Evolutionary conservation across 2,888 invertebrate species (phyloP).

Genomic region (Athalia rosae): DNA sequence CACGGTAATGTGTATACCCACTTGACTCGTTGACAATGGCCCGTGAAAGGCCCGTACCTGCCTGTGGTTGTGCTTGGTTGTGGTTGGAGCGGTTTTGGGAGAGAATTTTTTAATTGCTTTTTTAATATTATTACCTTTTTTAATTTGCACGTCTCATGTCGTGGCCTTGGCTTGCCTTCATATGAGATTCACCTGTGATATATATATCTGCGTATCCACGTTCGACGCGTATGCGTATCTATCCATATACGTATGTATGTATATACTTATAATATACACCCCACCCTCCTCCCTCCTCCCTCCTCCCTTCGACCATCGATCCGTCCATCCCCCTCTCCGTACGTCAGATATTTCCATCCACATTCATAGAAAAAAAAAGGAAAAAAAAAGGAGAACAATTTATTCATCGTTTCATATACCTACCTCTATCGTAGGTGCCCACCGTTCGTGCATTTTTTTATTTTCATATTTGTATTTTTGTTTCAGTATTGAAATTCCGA

Average conservation of each 20-base stretch:
- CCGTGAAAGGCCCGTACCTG: conserved; percentile 70
- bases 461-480: conserved; percentile 41
- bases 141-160: conserved; percentile 73
- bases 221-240: conserved; percentile 51
- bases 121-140: conserved; percentile 67
- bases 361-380: conserved; percentile 34
- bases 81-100: conserved; percentile 73
- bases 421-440: no score
- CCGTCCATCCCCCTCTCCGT: not conserved
- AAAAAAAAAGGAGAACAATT: conserved; percentile 44
- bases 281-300: not conserved
- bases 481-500: conserved; percentile 21
- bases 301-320: not conserved
- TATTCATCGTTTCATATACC: conserved; percentile 46
- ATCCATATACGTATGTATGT: not conserved
- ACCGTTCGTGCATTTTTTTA: conserved; percentile 29
- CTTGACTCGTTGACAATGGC: conserved; percentile 35
- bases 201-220: conserved; percentile 51
- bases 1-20: conserved; percentile 68
- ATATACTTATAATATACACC: not conserved
- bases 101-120: conserved; percentile 72
- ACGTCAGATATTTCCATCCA: no score
- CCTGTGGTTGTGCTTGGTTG: conserved; percentile 74
- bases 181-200: conserved; percentile 72
- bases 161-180: conserved; percentile 74